These are phyloP conservation scores for Mamestra brassicae DNA, from an alignment of 2,888 invertebrate species.

Conservation along the genomic window DNA sequence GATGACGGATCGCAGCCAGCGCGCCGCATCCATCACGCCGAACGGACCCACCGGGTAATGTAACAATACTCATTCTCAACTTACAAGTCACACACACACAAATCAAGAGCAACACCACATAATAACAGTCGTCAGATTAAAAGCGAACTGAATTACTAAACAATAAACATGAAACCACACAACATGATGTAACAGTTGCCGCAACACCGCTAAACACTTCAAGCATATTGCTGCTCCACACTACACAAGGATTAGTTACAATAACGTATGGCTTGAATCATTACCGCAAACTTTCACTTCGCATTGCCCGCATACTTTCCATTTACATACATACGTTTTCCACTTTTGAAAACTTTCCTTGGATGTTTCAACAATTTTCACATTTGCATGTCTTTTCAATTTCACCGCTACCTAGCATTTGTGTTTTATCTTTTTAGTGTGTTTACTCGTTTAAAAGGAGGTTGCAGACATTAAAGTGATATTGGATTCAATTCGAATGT, in stretches of 20 bases:
- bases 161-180: constrained; percentile 57
- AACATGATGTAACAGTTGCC: constrained; percentile 50
- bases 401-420: constrained; percentile 22
- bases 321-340: constrained; percentile 58
- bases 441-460: constrained; percentile 11
- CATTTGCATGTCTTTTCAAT: constrained; percentile 53
- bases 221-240: constrained; percentile 62
- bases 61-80: constrained; percentile 44
- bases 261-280: constrained; percentile 49
- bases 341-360: constrained; percentile 54
- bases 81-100: constrained; percentile 26
- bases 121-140: constrained; percentile 44
- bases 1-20: constrained; percentile 73
- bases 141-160: constrained; percentile 48
- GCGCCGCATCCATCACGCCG: constrained; percentile 74
- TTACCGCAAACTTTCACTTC: constrained; percentile 64
- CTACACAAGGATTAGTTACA: constrained; percentile 68
- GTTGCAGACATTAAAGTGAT: constrained; percentile 18
- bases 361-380: constrained; percentile 51
- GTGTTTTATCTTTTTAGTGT: constrained; percentile 31
- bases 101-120: constrained; percentile 17
- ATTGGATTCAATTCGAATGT: constrained; percentile 31
- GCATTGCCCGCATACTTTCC: constrained; percentile 55
- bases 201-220: constrained; percentile 44
- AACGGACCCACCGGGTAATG: constrained; percentile 48